Percentiles rank a stretch among this genome's conserved stretches.
Conservation (phyloP, 2,113 vertebrate genomes). For the Acrocephalus arundinaceus region DNA sequence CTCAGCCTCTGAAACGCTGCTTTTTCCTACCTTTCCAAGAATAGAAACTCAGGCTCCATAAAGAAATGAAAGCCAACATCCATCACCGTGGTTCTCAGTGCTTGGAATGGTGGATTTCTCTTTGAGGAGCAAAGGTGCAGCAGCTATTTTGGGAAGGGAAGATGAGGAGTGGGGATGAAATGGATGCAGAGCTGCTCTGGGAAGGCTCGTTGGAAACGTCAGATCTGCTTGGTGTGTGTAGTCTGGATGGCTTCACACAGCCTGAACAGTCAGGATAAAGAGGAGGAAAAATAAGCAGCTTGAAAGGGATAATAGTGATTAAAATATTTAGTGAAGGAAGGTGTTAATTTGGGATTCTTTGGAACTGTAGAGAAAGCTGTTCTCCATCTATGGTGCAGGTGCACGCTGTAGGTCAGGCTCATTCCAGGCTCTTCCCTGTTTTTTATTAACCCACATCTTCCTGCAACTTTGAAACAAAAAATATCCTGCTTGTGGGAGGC, state of each 20-base stretch:
- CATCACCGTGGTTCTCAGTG: neutral
- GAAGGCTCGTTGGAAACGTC: neutral
- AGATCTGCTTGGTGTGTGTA: neutral
- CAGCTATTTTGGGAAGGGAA: neutral
- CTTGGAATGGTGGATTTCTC: neutral
- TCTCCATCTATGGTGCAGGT: accelerated
- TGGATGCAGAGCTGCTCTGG: neutral
- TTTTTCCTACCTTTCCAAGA: neutral
- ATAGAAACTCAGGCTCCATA: slow-evolving; percentile 18
- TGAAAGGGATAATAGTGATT: neutral
- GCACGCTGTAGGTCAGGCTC: neutral
- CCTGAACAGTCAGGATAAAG: neutral
- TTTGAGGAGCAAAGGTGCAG: neutral
- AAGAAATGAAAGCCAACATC: neutral
- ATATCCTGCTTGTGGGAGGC: neutral
- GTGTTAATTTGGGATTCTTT: neutral
- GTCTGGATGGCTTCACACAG: neutral
- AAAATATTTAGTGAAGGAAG: neutral
- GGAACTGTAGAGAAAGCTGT: neutral
- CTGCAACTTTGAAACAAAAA: neutral
- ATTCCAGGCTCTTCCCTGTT: neutral
- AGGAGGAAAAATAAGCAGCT: neutral
- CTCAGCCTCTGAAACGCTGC: neutral
- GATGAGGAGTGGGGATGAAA: neutral
- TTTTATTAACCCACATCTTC: neutral